Percentiles rank a stretch among this genome's conserved stretches.
phyloP scores from a whole-genome alignment of 2,797 vertebrate genomes.

The Protonibea diacanthus region DNA sequence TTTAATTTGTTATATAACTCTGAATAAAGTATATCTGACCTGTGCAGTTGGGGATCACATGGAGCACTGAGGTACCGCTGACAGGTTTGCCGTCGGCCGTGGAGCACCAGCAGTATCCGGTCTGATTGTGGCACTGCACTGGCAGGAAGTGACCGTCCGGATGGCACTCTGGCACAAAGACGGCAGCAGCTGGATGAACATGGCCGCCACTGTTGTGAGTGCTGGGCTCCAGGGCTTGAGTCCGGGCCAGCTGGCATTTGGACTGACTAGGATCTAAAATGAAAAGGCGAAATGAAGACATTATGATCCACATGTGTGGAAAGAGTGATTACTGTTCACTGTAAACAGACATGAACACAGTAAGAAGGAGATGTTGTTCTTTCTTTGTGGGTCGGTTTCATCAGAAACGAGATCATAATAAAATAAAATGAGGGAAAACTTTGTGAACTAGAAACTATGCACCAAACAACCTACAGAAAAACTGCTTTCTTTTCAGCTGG shows the following conservation, averaged over 20 bases:
- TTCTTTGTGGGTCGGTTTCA: too few species aligned
- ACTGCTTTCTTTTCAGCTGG: too few species aligned
- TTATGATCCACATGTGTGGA: neutral
- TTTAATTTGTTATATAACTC: neutral
- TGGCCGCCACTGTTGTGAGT: slow-evolving; percentile 24
- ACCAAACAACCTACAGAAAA: too few species aligned
- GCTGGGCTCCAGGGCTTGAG: slow-evolving; percentile 64
- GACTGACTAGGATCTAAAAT: slow-evolving; percentile 64
- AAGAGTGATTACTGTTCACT: too few species aligned
- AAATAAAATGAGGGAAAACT: too few species aligned
- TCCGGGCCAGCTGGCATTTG: slow-evolving; percentile 76
- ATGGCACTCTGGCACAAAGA: slow-evolving; percentile 75
- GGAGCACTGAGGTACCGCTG: slow-evolving; percentile 72
- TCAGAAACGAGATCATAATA: too few species aligned
- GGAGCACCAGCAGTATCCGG: slow-evolving; percentile 83
- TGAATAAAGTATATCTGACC: slow-evolving; percentile 56
- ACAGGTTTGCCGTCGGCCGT: slow-evolving; percentile 79
- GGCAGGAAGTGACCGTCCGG: slow-evolving; percentile 74
- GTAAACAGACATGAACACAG: too few species aligned
- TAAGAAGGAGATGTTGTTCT: too few species aligned
- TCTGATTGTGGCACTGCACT: slow-evolving; percentile 81
- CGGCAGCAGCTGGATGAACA: slow-evolving; percentile 5
- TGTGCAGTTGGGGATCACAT: slow-evolving; percentile 76
- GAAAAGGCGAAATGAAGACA: neutral
- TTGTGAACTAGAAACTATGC: too few species aligned